These are phyloP conservation scores for Pongo abelii DNA, from an alignment of 2,113 vertebrate species.

Conservation along the genomic window DNA sequence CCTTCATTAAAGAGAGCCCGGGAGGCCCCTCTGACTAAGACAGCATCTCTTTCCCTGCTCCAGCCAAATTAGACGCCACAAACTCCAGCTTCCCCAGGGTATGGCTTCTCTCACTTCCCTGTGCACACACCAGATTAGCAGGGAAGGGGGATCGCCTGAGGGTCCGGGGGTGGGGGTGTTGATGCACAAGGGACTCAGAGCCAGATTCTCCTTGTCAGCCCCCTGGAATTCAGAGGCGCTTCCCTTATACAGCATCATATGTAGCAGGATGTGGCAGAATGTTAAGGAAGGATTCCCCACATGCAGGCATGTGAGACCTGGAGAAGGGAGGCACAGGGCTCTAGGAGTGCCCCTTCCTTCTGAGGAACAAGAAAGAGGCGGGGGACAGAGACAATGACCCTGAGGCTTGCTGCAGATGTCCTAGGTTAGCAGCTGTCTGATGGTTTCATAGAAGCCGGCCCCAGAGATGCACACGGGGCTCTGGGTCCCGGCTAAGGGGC, in stretches of 20 bases:
- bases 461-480: neutral
- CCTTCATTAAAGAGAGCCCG: slow-evolving; percentile 44
- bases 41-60: neutral
- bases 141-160: neutral
- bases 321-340: neutral
- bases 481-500: neutral
- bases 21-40: slow-evolving; percentile 4
- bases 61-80: neutral
- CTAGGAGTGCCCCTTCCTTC: neutral
- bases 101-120: neutral
- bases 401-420: neutral
- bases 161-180: neutral
- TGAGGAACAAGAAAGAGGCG: neutral
- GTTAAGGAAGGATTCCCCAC: neutral
- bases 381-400: neutral
- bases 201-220: neutral
- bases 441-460: neutral
- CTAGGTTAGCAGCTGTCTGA: neutral
- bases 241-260: neutral
- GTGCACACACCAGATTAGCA: neutral
- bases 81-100: neutral
- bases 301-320: neutral
- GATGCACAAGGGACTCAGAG: neutral
- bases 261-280: neutral
- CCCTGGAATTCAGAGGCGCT: neutral